A percentile compares a stretch with the other conserved stretches of the same genome.
phyloP scores from a whole-genome alignment of 2,888 invertebrate genomes.

The Drosophila meridionalis region DNA sequence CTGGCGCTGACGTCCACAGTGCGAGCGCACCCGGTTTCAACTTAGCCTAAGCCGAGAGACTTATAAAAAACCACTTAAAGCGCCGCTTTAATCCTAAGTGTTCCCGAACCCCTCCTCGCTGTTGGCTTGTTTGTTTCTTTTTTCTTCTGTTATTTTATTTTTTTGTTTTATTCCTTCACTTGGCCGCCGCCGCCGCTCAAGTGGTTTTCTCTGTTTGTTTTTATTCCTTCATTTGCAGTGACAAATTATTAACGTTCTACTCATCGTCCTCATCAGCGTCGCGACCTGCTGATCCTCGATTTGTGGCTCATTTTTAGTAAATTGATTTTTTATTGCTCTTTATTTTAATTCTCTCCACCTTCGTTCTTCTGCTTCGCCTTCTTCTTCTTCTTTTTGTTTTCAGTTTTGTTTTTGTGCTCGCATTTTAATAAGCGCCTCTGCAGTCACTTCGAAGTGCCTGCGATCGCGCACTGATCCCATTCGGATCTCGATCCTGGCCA shows the following conservation, averaged over 20 bases:
- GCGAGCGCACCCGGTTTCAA: conserved; percentile 42
- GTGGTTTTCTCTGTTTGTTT: conserved; percentile 81
- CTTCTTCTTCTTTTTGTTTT: conserved; percentile 16
- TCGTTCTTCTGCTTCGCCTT: conserved; percentile 9
- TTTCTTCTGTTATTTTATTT: conserved; percentile 22
- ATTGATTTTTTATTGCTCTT: conserved; percentile 84
- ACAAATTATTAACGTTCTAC: conserved; percentile 84
- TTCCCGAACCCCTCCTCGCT: conserved; percentile 34
- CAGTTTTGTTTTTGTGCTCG: conserved; percentile 39
- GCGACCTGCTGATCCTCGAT: conserved; percentile 30
- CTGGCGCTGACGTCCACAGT: conserved; percentile 37
- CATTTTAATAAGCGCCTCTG: conserved; percentile 73
- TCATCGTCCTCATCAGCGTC: conserved; percentile 43
- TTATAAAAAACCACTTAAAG: conserved; percentile 73
- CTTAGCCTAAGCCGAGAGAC: conserved; percentile 22
- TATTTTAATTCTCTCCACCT: conserved; percentile 68
- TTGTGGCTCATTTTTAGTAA: conserved; percentile 68
- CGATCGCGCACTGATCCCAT: conserved; percentile 40
- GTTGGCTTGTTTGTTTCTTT: conserved; percentile 42
- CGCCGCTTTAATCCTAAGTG: conserved; percentile 74
- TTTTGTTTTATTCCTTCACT: conserved; percentile 42
- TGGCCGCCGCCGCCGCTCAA: conserved; percentile 59
- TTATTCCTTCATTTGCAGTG: conserved; percentile 80
- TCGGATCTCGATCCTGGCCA: conserved; percentile 41
- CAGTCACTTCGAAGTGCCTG: conserved; percentile 42